These are phyloP conservation scores for Physocephala rufipes DNA, from an alignment of 2,888 invertebrate species.

Conservation along the genomic window DNA sequence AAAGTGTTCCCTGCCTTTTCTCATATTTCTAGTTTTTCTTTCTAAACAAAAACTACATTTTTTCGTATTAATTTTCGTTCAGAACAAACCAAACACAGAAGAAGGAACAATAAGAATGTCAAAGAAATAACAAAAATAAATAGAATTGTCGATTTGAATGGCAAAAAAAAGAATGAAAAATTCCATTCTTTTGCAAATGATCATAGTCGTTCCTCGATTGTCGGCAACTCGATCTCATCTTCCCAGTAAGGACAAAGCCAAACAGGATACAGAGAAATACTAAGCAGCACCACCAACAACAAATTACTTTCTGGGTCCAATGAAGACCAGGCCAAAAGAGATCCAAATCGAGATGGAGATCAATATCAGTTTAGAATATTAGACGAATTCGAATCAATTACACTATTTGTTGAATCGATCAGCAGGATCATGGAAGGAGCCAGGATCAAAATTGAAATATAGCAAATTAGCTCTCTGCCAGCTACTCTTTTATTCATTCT, in stretches of 20 bases:
- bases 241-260: no score
- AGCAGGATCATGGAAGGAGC: no score
- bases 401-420: conserved; percentile 2
- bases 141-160: conserved; percentile 15
- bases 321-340: no score
- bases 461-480: conserved; percentile 19
- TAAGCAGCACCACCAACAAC: background rate
- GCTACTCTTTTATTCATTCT: background rate
- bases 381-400: background rate
- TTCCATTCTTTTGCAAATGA: no score
- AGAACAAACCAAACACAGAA: no score
- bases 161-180: no score
- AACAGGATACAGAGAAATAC: no score
- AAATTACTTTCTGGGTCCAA: background rate
- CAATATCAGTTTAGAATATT: no score
- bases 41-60: conserved; percentile 5
- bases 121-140: background rate
- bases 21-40: conserved; percentile 13
- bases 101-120: background rate
- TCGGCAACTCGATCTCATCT: no score
- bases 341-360: background rate
- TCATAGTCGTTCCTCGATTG: no score
- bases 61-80: background rate
- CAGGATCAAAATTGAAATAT: conserved; percentile 17
- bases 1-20: background rate